These are phyloP conservation scores for Falco concolor DNA, from an alignment of 2,797 vertebrate species.

Conservation along the genomic window DNA sequence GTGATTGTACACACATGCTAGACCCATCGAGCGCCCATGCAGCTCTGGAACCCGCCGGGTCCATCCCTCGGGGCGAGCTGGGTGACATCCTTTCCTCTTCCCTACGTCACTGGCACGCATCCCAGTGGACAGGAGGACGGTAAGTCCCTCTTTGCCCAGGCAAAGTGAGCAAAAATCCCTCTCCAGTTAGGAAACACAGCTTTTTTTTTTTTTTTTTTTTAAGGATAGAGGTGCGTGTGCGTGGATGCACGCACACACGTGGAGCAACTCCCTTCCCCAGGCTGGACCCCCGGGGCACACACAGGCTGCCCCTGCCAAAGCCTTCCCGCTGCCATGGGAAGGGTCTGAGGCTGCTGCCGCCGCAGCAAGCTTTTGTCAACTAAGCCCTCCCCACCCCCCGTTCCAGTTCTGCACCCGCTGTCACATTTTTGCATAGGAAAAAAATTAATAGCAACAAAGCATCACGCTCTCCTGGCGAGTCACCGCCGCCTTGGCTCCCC, in stretches of 20 bases:
- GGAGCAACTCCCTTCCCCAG: neutral
- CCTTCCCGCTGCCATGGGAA: neutral
- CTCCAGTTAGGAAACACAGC: neutral
- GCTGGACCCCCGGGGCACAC: neutral
- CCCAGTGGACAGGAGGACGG: neutral
- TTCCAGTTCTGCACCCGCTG: neutral
- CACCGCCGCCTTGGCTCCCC: neutral
- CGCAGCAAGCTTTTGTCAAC: too few species aligned
- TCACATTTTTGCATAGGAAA: constrained; percentile 6
- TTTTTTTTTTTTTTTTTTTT: neutral
- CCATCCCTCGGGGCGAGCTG: fast-evolving
- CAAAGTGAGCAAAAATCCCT: neutral
- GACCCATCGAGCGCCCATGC: fast-evolving
- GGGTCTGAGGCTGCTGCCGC: too few species aligned
- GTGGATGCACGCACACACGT: fast-evolving
- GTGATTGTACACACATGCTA: neutral
- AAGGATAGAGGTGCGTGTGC: fast-evolving
- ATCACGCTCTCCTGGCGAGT: neutral
- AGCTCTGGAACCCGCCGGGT: neutral
- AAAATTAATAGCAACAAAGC: neutral
- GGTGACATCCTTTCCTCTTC: neutral
- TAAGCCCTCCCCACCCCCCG: neutral
- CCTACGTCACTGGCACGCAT: fast-evolving
- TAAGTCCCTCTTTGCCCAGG: neutral
- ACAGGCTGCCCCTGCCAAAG: neutral